Percentiles rank a stretch among this genome's conserved stretches.
These are phyloP conservation scores for Drosophila ercepeae DNA, from an alignment of 1,140 invertebrate species.

Conservation along the genomic window DNA sequence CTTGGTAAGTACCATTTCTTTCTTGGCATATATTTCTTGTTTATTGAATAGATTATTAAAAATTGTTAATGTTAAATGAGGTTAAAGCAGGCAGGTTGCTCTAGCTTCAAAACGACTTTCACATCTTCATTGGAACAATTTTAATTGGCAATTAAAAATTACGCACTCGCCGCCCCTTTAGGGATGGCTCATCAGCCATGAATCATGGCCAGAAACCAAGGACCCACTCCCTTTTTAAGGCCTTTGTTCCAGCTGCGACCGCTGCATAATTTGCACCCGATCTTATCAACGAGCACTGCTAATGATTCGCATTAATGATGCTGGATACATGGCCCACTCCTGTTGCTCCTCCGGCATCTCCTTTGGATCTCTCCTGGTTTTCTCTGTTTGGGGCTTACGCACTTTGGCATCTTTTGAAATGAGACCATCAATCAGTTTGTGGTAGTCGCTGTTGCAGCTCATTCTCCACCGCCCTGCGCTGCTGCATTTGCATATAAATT, in stretches of 20 bases:
- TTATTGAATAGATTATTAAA: conserved; percentile 5
- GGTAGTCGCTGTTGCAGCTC: conserved; percentile 11
- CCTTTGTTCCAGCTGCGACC: conserved; percentile 29
- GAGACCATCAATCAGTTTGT: conserved; percentile 73
- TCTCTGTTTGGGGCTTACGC: conserved; percentile 12
- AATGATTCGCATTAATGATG: conserved; percentile 81
- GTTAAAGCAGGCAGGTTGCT: neutral
- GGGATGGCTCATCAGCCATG: conserved; percentile 24
- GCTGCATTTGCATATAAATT: conserved; percentile 83
- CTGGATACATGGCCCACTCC: conserved; percentile 38
- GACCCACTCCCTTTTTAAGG: neutral
- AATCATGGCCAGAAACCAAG: conserved; percentile 40
- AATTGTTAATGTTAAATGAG: neutral
- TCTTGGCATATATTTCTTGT: neutral
- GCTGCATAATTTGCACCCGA: conserved; percentile 74
- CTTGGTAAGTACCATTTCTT: neutral
- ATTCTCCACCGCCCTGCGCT: conserved; percentile 20
- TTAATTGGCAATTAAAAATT: conserved; percentile 80
- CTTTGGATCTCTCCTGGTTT: conserved; percentile 3
- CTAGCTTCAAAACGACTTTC: conserved; percentile 33
- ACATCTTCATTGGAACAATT: conserved; percentile 61
- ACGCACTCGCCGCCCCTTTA: conserved; percentile 63
- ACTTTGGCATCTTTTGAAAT: conserved; percentile 68
- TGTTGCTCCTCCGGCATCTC: neutral
- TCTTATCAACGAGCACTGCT: conserved; percentile 74